phyloP scores from a whole-genome alignment of 2,113 vertebrate genomes.

The Laticauda laticaudata region DNA sequence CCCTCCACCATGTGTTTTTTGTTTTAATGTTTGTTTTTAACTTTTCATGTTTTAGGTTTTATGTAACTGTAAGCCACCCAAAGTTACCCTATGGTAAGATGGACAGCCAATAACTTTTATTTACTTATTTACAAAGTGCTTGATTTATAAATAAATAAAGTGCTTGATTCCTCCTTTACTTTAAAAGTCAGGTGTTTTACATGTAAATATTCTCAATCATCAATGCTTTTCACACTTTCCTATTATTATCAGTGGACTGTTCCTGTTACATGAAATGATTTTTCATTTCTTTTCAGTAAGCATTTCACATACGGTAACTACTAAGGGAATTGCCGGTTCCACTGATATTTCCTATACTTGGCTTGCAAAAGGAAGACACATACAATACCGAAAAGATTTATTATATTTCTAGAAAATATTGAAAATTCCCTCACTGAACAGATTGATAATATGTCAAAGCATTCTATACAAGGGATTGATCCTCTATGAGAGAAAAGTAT shows the following conservation, averaged over 20 bases:
- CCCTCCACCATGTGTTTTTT: not conserved
- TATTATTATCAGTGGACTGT: not conserved
- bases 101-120: not conserved
- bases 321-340: not conserved
- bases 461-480: not conserved
- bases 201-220: not conserved
- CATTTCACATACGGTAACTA: not conserved
- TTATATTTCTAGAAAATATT: not conserved
- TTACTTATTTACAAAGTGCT: too few species aligned
- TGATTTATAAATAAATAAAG: not conserved
- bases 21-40: not conserved
- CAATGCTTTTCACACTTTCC: not conserved
- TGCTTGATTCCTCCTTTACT: not conserved
- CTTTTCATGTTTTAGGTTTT: not conserved
- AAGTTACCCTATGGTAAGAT: not conserved
- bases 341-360: not conserved
- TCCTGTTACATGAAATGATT: not conserved
- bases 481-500: not conserved
- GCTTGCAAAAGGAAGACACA: not conserved
- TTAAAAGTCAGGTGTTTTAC: not conserved
- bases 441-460: not conserved
- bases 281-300: not conserved
- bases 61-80: not conserved
- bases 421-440: not conserved
- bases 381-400: not conserved